Evolutionary conservation across 1,140 invertebrate genomes (phyloP).

Genomic region (Megalonaias nervosa): DNA sequence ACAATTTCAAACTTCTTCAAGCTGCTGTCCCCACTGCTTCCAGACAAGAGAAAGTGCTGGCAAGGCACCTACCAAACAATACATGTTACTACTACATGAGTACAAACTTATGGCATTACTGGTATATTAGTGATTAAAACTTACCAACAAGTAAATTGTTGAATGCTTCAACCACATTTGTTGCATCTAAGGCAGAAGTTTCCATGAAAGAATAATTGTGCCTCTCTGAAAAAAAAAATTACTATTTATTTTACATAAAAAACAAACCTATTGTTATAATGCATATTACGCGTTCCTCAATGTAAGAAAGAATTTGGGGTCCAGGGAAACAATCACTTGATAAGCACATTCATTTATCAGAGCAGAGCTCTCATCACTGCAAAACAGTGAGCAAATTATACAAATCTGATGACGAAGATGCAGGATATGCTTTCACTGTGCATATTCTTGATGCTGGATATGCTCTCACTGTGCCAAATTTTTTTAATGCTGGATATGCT

Average conservation of each 20-base stretch:
- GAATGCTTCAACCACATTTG: slow-evolving; percentile 99
- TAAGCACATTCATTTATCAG: not conserved
- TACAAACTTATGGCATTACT: not conserved
- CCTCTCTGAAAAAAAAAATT: slow-evolving; percentile 77
- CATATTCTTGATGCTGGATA: no score
- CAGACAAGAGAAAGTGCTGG: not conserved
- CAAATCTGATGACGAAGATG: no score
- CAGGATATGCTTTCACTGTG: no score
- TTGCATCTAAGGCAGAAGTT: slow-evolving; percentile 99
- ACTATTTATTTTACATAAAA: not conserved
- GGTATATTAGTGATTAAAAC: slow-evolving; percentile 31
- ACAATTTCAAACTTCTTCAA: not conserved
- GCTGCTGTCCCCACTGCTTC: not conserved
- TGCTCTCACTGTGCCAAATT: no score
- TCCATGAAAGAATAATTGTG: slow-evolving; percentile 99
- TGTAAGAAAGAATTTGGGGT: not conserved
- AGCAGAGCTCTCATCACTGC: not conserved
- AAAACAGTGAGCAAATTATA: no score
- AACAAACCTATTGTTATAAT: not conserved
- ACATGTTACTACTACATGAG: not conserved
- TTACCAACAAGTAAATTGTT: slow-evolving; percentile 99
- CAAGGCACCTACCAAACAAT: not conserved
- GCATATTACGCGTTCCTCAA: not conserved
- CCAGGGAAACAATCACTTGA: not conserved
- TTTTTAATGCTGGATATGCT: no score